Base-by-base conservation (phyloP, 2,888 invertebrate species). In the Ypsolopha sequella region DNA sequence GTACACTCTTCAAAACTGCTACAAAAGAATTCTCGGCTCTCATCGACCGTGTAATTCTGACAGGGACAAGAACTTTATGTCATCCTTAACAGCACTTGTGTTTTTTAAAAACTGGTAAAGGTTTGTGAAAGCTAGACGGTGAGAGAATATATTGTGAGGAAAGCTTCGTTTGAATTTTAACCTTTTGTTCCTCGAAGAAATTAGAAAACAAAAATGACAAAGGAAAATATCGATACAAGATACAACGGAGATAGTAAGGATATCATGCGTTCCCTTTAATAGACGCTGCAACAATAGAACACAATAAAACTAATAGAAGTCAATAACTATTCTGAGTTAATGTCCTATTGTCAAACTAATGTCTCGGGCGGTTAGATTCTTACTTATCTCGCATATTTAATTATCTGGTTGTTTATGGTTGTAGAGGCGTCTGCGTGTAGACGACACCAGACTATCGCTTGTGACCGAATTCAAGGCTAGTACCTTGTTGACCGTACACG, bases 341-440 rank as follows among this genome's bases (percentile, higher is more conserved):
- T 48, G 54, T 54, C 53, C 52, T 53, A 57, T 57, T 68, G 66
- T 64, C 54, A 58, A 54, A 55, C 56, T 52, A 58, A 56, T 54
- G 53, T 48, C 48, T 39, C 38, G 10, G 48, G 54, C 48, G 33
- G 52, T 59, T 59, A 62, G 65, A 59, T 55, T 53, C 57, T 60
- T 65, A 67, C 57, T 60, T 65, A 67, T 68, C 62, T 59, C 56
- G 55, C 54, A 59, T 52, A 57, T 59, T 68, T 66, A 71, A 62
- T 69, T 67, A 68, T 62, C 66, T 61, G 64, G 61, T 63, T 67
- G 63, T 66, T 70, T 71, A 55, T 63, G 60, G 61, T 54, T 35
- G 9, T 9, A n/a, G 13, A 36, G 36, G 48, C 48, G 48, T 48
- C 48, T 48, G 14, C 10, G 14, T 14, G 33, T 36, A 13, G 38